Conservation (phyloP, 2,797 vertebrate genomes). For the Mus minutoides region DNA sequence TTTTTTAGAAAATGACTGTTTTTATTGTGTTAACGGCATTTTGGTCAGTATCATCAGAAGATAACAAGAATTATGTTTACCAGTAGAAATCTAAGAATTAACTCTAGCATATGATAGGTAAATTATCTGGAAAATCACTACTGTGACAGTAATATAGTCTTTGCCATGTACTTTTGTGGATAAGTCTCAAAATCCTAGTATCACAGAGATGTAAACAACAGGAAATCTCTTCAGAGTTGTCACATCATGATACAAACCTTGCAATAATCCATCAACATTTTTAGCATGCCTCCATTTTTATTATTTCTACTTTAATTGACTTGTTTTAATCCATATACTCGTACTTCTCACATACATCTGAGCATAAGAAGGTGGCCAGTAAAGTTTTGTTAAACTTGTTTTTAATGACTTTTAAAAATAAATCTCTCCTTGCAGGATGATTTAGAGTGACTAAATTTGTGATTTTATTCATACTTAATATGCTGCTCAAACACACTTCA, state of each 20-base stretch:
- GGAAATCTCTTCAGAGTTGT: not conserved
- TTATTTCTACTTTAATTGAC: not conserved
- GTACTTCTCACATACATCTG: not conserved
- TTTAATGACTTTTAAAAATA: not conserved
- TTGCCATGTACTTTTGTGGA: not conserved
- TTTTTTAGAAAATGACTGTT: not conserved
- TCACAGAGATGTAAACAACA: not conserved
- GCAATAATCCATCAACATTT: not conserved
- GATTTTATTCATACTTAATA: slow-evolving; percentile 67
- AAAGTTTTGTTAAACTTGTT: slow-evolving; percentile 38
- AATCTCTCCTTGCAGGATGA: slow-evolving; percentile 48
- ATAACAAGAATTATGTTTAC: not conserved
- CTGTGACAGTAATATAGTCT: not conserved
- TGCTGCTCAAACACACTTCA: slow-evolving; percentile 57
- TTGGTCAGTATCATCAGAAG: not conserved
- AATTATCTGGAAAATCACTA: not conserved
- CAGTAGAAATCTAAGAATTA: not conserved
- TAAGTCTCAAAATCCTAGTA: not conserved
- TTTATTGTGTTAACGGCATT: not conserved
- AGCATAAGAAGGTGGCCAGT: not conserved
- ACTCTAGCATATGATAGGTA: not conserved
- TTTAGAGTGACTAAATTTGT: slow-evolving; percentile 44
- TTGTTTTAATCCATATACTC: not conserved
- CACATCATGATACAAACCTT: not conserved
- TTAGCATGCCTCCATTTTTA: not conserved